Conservation (phyloP, 2,797 vertebrate species). For the Enteromius thamalakanensis region DNA sequence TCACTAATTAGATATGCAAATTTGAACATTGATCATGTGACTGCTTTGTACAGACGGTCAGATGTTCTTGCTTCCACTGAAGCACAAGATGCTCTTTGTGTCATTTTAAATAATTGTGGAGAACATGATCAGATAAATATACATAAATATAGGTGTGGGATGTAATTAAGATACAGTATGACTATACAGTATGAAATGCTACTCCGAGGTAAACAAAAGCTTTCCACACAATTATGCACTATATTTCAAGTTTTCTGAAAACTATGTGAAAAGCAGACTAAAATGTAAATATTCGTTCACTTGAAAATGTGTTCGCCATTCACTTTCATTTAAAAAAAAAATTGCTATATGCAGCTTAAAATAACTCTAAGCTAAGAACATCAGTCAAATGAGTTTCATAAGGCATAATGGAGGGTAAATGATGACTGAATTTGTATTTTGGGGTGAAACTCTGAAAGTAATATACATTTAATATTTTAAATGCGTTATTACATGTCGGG, state of each 20-base stretch:
- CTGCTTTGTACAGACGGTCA: background rate
- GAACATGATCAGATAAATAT: background rate
- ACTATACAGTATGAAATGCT: background rate
- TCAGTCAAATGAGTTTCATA: background rate
- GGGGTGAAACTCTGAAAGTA: background rate
- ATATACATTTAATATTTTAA: background rate
- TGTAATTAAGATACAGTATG: background rate
- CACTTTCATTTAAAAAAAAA: background rate
- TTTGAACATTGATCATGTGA: constrained; percentile 2
- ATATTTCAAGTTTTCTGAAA: background rate
- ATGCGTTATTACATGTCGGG: background rate
- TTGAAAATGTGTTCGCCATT: background rate
- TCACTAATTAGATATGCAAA: background rate
- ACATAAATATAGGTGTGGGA: background rate
- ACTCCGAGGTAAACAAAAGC: background rate
- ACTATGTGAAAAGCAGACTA: background rate
- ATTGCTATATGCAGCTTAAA: background rate
- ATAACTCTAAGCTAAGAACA: background rate
- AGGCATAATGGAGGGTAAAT: background rate
- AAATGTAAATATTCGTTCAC: background rate
- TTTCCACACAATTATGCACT: background rate
- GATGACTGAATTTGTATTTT: background rate
- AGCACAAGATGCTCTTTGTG: background rate
- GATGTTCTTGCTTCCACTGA: background rate
- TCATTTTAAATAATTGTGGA: background rate